These are phyloP conservation scores for Ichneumoninae sp. DNA, from an alignment of 2,888 invertebrate genomes.

Conservation along the genomic window DNA sequence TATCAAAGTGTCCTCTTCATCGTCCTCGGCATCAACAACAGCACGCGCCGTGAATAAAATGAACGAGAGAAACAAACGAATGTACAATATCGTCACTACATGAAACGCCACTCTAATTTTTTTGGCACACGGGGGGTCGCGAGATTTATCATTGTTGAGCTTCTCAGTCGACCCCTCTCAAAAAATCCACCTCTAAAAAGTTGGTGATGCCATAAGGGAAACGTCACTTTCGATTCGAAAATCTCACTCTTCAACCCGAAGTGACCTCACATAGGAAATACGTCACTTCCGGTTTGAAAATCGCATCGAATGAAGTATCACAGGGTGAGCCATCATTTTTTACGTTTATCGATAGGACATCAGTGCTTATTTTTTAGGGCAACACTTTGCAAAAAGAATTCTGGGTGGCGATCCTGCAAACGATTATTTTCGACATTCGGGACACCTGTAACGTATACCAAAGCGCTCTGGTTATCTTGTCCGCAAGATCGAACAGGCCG, in stretches of 20 bases:
- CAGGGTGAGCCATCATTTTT: background rate
- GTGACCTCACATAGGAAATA: too few species aligned
- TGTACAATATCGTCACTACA: conserved; percentile 39
- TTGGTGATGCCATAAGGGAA: background rate
- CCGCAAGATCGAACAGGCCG: conserved; percentile 19
- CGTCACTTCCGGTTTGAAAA: too few species aligned
- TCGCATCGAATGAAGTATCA: background rate
- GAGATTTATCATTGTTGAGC: conserved; percentile 26
- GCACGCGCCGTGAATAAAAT: conserved; percentile 24
- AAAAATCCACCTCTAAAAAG: background rate
- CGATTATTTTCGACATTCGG: background rate
- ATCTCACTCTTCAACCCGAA: too few species aligned
- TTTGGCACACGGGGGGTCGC: conserved; percentile 32
- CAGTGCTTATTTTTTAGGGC: background rate
- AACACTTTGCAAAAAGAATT: background rate
- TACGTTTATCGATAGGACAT: background rate
- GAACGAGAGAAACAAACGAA: conserved; percentile 47
- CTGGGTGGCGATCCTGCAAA: conserved; percentile 15
- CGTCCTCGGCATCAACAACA: conserved; percentile 39
- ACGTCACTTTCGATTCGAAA: background rate
- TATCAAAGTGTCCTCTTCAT: conserved; percentile 58
- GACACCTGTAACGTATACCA: conserved; percentile 28
- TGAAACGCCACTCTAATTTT: conserved; percentile 63
- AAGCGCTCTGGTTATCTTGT: conserved; percentile 10
- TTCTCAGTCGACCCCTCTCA: background rate